Evolutionary conservation across 2,888 invertebrate genomes (phyloP), one percentile per base, ranked within the genome.

Genomic region (Eutolmus rufibarbis): DNA sequence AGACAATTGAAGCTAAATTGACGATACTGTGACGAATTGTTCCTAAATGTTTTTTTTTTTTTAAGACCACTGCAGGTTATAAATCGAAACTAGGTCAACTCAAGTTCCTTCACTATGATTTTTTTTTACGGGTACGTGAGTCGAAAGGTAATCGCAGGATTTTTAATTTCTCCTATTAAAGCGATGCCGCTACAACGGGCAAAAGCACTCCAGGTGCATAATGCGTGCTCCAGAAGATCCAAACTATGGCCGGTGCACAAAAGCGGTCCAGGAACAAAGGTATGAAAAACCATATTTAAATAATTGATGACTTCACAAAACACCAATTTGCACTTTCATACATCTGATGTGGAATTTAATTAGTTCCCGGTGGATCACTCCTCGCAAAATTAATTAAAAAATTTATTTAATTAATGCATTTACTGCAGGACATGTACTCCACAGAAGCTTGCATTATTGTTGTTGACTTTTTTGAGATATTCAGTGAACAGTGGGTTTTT

Each of bases 301-400:
- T 81, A 81, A 81, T 81, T 81, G 81, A 81, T 81, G 56, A 81
- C 56, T 81, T 81, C 81, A 81, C 81, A 46, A 81, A 81, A 81
- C 81, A 81, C 56, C 46, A 51, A 81, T 51, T 81, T 51, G 81
- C 81, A 81, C 46, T 51, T 81, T 81, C 46, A 81, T 81, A 81
- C 31, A 81, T 28, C 81, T 81, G 81, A 81, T 81, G 56, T 81
- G 81, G 81, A 81, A 81, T 81, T 81, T 81, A 81, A 81, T 81
- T 81, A 81, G 81, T 81, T 81, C 51, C 56, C 43, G 28, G 81
- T 56, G 81, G 81, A 81, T 81, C 81, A 81, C 56, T 81, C 81
- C 28, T 81, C 28, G 81, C 31, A 56, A 81, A 81, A 81, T 81
- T 81, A 81, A 81, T 81, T 81, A 81, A 81, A 81, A 81, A 76